phyloP scores from a whole-genome alignment of 1,140 invertebrate species.

The Scaptomyza hsui region DNA sequence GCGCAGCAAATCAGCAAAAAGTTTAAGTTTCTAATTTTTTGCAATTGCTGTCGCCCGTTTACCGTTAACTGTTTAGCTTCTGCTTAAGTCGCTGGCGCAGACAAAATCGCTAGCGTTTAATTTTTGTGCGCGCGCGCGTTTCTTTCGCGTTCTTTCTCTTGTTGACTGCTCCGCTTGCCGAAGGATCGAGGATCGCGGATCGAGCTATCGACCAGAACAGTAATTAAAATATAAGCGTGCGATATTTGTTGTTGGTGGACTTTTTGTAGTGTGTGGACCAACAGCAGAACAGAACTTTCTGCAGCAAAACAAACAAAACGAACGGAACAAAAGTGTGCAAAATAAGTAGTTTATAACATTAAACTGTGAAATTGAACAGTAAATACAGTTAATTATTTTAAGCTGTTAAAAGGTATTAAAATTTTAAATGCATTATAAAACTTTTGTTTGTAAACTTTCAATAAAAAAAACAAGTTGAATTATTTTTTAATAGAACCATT shows the following conservation, averaged over 20 bases:
- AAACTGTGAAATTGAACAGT: neutral
- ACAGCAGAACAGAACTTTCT: neutral
- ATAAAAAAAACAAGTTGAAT: too few species aligned
- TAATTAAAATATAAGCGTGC: neutral
- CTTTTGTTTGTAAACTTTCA: too few species aligned
- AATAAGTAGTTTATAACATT: conserved; percentile 3
- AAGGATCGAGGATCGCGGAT: neutral
- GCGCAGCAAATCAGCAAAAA: conserved; percentile 5
- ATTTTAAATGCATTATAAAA: neutral
- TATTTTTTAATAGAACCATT: too few species aligned
- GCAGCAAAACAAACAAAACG: neutral
- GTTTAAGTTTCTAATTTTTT: conserved; percentile 10
- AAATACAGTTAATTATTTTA: neutral
- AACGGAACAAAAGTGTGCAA: conserved; percentile 13
- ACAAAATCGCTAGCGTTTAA: conserved; percentile 33
- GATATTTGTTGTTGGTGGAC: conserved; percentile 9
- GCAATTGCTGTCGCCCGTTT: conserved; percentile 17
- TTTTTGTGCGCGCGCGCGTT: conserved; percentile 63
- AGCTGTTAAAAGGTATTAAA: conserved; percentile 19
- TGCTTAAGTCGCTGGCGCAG: conserved; percentile 25
- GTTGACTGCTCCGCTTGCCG: conserved; percentile 15
- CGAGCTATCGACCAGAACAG: neutral
- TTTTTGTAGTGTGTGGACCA: conserved; percentile 7
- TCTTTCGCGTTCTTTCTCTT: conserved; percentile 34
- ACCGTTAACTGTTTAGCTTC: conserved; percentile 21